These are phyloP conservation scores for Danaus melanippus DNA, from an alignment of 1,140 invertebrate genomes.

Conservation along the genomic window DNA sequence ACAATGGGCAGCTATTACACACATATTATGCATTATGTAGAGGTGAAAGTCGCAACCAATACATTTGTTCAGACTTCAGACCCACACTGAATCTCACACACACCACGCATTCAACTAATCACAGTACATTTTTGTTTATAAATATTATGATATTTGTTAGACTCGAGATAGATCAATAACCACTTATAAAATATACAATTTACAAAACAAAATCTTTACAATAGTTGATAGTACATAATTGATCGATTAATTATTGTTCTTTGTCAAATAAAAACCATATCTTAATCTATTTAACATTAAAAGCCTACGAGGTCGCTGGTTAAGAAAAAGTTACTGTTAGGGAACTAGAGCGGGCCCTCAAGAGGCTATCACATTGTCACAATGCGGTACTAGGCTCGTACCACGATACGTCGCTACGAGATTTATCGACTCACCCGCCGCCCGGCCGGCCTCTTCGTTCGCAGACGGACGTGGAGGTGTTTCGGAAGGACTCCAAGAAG, in stretches of 20 bases:
- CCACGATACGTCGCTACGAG: too few species aligned
- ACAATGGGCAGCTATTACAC: conserved; percentile 47
- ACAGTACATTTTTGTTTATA: conserved; percentile 61
- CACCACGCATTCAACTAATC: conserved; percentile 40
- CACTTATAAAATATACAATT: conserved; percentile 66
- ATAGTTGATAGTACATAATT: conserved; percentile 43
- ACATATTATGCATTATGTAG: conserved; percentile 10
- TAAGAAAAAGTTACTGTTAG: conserved; percentile 29
- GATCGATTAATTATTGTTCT: conserved; percentile 42
- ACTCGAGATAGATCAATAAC: conserved; percentile 59
- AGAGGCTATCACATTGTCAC: conserved; percentile 37
- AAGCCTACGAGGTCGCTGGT: conserved; percentile 44
- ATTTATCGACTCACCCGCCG: conserved; percentile 17
- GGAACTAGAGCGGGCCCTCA: conserved; percentile 6
- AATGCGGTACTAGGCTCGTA: conserved; percentile 3
- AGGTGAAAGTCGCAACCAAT: background rate
- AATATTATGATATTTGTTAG: conserved; percentile 52
- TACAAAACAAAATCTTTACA: conserved; percentile 58
- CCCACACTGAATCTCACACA: conserved; percentile 19
- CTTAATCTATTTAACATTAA: conserved; percentile 54
- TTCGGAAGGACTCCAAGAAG: conserved; percentile 96
- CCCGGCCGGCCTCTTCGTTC: conserved; percentile 30
- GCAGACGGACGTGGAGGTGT: conserved; percentile 94
- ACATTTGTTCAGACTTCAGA: conserved; percentile 10
- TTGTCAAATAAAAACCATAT: conserved; percentile 40